A percentile compares a stretch with the other conserved stretches of the same genome.
Conservation (phyloP, 92 coral and sea anemone genomes). For the Zoanthus gigantus region DNA sequence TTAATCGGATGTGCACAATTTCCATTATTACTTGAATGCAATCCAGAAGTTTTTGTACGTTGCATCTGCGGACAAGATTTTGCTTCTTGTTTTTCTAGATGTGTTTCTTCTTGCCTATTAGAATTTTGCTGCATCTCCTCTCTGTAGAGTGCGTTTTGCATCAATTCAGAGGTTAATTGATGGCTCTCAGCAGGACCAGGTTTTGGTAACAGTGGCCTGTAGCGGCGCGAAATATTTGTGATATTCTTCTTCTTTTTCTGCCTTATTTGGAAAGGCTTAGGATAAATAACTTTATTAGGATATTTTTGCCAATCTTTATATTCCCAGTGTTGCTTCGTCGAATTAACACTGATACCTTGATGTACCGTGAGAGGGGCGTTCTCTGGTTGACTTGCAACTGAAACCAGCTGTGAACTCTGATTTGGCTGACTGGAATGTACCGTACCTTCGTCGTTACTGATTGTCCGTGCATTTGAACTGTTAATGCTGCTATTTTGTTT, state of each 20-base stretch:
- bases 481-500: not conserved
- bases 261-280: not conserved
- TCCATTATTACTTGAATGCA: not conserved
- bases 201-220: slow-evolving; percentile 39
- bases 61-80: not conserved
- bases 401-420: not conserved
- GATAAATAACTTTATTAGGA: not conserved
- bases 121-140: not conserved
- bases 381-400: not conserved
- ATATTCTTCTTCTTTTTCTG: not conserved
- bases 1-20: not conserved
- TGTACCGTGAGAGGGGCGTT: not conserved
- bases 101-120: not conserved
- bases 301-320: not conserved
- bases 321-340: not conserved
- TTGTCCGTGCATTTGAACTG: not conserved
- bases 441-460: not conserved
- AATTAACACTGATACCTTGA: not conserved
- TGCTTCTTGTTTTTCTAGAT: not conserved
- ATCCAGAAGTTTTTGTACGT: not conserved
- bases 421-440: not conserved
- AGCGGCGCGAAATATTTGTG: slow-evolving; percentile 15
- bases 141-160: not conserved
- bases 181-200: not conserved
- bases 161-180: not conserved